These are phyloP conservation scores for Propithecus coquereli DNA, from an alignment of 2,113 vertebrate species.

Conservation along the genomic window DNA sequence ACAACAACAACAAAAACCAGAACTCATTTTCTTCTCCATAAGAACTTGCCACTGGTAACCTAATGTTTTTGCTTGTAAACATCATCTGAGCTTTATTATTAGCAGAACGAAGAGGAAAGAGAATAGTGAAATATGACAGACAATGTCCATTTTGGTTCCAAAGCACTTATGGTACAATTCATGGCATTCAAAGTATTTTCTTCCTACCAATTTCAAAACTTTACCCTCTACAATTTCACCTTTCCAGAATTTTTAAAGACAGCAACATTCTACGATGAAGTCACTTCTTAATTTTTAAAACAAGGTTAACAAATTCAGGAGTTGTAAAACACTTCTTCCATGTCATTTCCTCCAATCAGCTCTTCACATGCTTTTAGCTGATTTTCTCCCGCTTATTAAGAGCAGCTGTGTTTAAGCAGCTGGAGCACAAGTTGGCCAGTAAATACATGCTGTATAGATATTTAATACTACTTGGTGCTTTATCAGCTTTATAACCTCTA, in stretches of 20 bases:
- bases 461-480: constrained; percentile 58
- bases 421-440: constrained; percentile 5
- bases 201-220: background rate
- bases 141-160: background rate
- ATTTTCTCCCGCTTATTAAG: constrained; percentile 52
- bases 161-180: background rate
- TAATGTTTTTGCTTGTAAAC: background rate
- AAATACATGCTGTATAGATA: constrained; percentile 43
- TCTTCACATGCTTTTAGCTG: constrained; percentile 27
- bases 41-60: background rate
- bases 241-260: background rate
- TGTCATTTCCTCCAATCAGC: constrained; percentile 21
- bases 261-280: background rate
- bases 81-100: background rate
- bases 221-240: background rate
- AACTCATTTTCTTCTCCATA: background rate
- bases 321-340: constrained; percentile 47
- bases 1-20: background rate
- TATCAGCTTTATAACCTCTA: constrained; percentile 52
- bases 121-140: background rate
- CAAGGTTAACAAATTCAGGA: constrained; percentile 15
- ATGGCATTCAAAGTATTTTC: background rate
- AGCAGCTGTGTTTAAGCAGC: constrained; percentile 72
- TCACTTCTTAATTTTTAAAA: constrained; percentile 51
- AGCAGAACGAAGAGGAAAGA: background rate